Percentiles rank a stretch among this genome's conserved stretches.
phyloP scores from a whole-genome alignment of 2,888 invertebrate species.

The Tipula unca region DNA sequence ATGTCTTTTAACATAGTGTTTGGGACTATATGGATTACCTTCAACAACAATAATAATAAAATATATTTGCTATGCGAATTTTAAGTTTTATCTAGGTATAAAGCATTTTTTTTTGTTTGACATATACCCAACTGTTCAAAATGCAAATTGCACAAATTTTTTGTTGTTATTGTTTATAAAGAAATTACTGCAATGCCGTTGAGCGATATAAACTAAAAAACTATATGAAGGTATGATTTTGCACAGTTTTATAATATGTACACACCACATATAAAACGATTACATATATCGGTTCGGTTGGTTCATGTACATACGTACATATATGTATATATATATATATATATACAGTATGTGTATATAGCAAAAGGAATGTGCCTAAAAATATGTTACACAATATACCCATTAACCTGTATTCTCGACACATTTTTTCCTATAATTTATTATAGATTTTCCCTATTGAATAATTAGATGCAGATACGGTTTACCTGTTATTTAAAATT shows the following conservation, averaged over 20 bases:
- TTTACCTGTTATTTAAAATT: neutral
- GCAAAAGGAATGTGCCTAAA: neutral
- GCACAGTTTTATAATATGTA: neutral
- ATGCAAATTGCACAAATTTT: neutral
- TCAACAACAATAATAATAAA: neutral
- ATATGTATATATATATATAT: too few species aligned
- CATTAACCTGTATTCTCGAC: neutral
- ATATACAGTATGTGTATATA: too few species aligned
- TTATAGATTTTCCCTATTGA: neutral
- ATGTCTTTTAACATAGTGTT: neutral
- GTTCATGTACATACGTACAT: neutral
- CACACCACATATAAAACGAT: neutral
- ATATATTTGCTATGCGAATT: neutral
- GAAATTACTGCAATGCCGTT: conserved; percentile 1
- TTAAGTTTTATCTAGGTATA: neutral
- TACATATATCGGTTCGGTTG: neutral
- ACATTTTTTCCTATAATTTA: neutral
- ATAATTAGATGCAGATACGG: neutral
- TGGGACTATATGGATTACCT: neutral
- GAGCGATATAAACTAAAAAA: neutral
- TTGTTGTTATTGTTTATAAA: neutral
- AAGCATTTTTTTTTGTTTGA: neutral
- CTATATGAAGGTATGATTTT: neutral
- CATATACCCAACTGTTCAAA: neutral
- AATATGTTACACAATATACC: neutral